Evolutionary conservation across 2,888 invertebrate species (phyloP).

Genomic region (Stenodema calcarata): DNA sequence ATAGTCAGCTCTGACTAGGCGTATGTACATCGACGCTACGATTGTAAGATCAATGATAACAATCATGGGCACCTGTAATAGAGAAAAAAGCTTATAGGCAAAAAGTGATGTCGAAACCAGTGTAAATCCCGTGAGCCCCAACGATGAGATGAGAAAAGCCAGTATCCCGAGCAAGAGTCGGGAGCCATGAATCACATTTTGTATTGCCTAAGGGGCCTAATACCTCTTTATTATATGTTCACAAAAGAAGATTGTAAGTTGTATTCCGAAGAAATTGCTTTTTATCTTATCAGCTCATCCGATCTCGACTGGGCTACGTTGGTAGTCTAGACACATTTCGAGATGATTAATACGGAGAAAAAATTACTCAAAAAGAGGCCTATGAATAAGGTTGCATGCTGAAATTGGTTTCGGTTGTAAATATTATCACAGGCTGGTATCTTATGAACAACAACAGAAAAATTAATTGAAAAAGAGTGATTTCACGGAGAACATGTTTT

Average conservation of each 20-base stretch:
- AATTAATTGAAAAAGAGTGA: too few species aligned
- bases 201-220: neutral
- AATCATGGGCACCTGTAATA: too few species aligned
- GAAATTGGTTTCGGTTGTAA: neutral
- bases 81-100: too few species aligned
- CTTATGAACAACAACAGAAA: too few species aligned
- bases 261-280: neutral
- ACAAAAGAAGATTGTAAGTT: neutral
- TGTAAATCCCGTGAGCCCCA: neutral
- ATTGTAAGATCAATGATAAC: too few species aligned
- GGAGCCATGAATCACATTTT: neutral
- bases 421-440: neutral
- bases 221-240: neutral
- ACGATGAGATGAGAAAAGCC: neutral
- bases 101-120: neutral
- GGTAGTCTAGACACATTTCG: neutral
- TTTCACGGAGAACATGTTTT: too few species aligned
- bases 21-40: too few species aligned
- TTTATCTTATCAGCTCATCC: neutral
- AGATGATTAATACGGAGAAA: neutral
- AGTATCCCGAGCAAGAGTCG: neutral
- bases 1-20: too few species aligned
- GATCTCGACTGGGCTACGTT: neutral
- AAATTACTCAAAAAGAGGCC: neutral
- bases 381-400: neutral